Conservation (phyloP, 2,113 vertebrate genomes). For the Mirounga angustirostris region DNA sequence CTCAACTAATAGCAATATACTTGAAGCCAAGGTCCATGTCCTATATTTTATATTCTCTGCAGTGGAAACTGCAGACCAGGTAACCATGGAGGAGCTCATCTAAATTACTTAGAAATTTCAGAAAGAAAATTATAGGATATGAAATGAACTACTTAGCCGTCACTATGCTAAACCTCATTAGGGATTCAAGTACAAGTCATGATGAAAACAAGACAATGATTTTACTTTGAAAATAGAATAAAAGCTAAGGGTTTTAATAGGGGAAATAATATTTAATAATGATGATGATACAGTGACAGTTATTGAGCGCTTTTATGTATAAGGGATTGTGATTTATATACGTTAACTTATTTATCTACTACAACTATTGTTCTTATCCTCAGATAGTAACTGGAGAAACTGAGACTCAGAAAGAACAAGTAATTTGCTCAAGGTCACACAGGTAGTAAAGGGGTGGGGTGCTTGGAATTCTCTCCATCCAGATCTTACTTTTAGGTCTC, state of each 20-base stretch:
- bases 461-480: not conserved
- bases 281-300: not conserved
- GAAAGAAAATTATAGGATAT: conserved; percentile 10
- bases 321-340: not conserved
- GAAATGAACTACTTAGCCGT: conserved; percentile 2
- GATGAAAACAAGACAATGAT: not conserved
- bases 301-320: not conserved
- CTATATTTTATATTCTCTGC: not conserved
- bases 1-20: not conserved
- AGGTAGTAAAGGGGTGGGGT: not conserved
- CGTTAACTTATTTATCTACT: not conserved
- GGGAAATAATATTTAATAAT: not conserved
- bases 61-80: not conserved
- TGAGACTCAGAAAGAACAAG: not conserved
- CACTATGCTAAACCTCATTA: not conserved
- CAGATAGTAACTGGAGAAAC: not conserved
- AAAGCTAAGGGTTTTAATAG: not conserved
- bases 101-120: conserved; percentile 27
- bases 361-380: not conserved
- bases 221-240: conserved; percentile 48
- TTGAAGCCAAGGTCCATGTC: not conserved
- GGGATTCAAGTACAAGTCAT: not conserved
- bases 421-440: not conserved
- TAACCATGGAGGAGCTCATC: not conserved
- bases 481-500: not conserved